Base-by-base conservation (phyloP, 37 sponge, comb jelly and placozoan species). In the Beroe ovata region DNA sequence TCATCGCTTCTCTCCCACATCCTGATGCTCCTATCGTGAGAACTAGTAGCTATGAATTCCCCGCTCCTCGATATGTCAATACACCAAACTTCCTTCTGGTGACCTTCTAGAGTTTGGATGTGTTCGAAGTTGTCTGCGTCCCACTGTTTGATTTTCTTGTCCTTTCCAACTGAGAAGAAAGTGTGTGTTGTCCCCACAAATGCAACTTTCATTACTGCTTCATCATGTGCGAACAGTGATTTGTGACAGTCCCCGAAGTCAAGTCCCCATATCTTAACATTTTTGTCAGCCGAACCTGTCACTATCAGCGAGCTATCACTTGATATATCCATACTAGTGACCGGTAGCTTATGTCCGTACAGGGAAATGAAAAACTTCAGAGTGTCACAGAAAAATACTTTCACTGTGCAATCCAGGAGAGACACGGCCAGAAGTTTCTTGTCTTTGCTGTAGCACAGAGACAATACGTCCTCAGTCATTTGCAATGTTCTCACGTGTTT, bases 231-330 rank as follows among this genome's bases (percentile, higher is more conserved):
- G 93, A 96, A 96, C n/a, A 98, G 88, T 0, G 99, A 98, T 64
- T 92, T 91, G 89, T 96, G 96, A 60, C 99, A 98, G 60, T 98
- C 96, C 2, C 99, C 99, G 91, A 92, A 98, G 60, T 98, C 99
- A 23, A 96, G 77, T 0, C 96, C 96, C 99, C 99, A 98, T 0
- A 98, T 92, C 41, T 94, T 94, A 42, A 96, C 91, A 64, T 94
- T 98, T 92, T 96, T 98, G 88, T 98, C 99, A 16, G 94, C 92
- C 1, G 99, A 98, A 23, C 95, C 93, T 38, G 94, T 94, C 1
- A 91, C 99, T 40, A 98, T 88, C 22, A 98, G 89, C 26, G 92
- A 90, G 61, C 91, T 93, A 62, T 98, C 99, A 18, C 93, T 91
- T 3, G 99, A 96, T 64, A 98, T 96, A 64, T 98, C 99, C 94